Percentiles rank a stretch among this genome's conserved stretches.
Evolutionary conservation across 2,888 invertebrate genomes (phyloP).

Genomic region (Cloeon dipterum): DNA sequence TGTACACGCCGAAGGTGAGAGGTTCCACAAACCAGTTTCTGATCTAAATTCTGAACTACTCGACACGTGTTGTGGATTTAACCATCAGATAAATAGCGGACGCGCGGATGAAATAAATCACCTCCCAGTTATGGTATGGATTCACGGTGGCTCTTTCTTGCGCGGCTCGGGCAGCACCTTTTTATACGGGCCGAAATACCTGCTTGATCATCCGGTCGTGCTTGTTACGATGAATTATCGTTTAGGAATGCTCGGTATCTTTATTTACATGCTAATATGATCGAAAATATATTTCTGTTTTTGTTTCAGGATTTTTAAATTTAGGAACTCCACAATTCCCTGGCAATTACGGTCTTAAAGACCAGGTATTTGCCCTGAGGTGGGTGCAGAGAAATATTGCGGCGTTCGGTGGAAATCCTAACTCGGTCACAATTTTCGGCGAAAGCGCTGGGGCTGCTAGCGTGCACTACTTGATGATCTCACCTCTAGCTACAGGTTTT

Average conservation of each 20-base stretch:
- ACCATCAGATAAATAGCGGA: no score
- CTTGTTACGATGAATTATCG: conserved; percentile 46
- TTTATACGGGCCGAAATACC: conserved; percentile 26
- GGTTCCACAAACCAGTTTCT: no score
- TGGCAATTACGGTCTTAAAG: conserved; percentile 27
- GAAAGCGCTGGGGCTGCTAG: conserved; percentile 28
- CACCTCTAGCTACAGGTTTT: conserved; percentile 14
- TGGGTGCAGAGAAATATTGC: conserved; percentile 27
- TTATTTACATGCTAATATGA: neutral
- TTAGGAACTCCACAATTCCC: conserved; percentile 22
- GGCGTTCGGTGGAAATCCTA: conserved; percentile 25
- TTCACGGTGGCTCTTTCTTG: conserved; percentile 51
- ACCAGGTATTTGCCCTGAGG: conserved; percentile 22
- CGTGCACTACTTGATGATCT: conserved; percentile 20
- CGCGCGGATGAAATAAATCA: no score
- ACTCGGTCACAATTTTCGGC: conserved; percentile 24
- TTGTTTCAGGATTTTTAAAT: conserved; percentile 26
- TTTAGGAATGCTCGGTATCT: conserved; percentile 40
- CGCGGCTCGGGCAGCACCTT: conserved; percentile 26
- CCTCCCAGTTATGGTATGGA: conserved; percentile 34
- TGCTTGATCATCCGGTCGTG: conserved; percentile 40
- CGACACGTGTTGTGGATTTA: no score
- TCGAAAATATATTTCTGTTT: no score
- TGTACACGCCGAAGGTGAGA: conserved; percentile 9
- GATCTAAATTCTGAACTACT: no score